Base-by-base conservation (phyloP, 2,797 vertebrate species). In the Phyllotis vaccarum region DNA sequence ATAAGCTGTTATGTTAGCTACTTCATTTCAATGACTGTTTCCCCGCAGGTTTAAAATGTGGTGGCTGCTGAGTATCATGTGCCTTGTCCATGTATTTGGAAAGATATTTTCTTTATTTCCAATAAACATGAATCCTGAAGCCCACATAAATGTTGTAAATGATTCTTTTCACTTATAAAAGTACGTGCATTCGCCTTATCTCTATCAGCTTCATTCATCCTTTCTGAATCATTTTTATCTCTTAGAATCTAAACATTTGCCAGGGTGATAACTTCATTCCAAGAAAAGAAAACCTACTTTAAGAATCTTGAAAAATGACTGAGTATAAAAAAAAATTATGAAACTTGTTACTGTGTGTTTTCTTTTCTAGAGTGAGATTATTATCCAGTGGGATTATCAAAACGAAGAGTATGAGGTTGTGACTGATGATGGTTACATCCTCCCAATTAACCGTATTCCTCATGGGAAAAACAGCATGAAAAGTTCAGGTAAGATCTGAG, bases 381-480 rank as follows among this genome's bases (percentile, higher is more conserved):
- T 70, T 70, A 4, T 5, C 13, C 4, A 58, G 12, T 81, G 89
- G 89, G 27, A 8, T 3, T 90, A 90, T n/a, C 27, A 49, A 43
- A 40, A 49, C 1, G 49, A 81, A 81, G 64, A 43, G 21, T 70
- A 90, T 81, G 37, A 56, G 31, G 37, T 46, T 58, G n/a, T 43
- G 27, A 90, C 89, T 81, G 49, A 70, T 34, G 89, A 90, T 80
- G 89, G 78, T 24, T 90, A 90, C 54, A 90, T 90, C 64, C 62
- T 90, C 37, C 62, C 27, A 70, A 7, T 90, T 58, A 43, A 70
- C 27, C 3, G 64, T 7, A 90, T 80, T 81, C 89, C 76, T 34
- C 49, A 70, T 46, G 89, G 89, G 29, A 81, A 81, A 31, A 58
- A 81, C 5, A 68, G 43, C 14, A 34, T n/a, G 24, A 24, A 34